Percentiles rank a stretch among this genome's conserved stretches.
phyloP scores from a whole-genome alignment of 1,140 invertebrate genomes.

The Apis cerana region DNA sequence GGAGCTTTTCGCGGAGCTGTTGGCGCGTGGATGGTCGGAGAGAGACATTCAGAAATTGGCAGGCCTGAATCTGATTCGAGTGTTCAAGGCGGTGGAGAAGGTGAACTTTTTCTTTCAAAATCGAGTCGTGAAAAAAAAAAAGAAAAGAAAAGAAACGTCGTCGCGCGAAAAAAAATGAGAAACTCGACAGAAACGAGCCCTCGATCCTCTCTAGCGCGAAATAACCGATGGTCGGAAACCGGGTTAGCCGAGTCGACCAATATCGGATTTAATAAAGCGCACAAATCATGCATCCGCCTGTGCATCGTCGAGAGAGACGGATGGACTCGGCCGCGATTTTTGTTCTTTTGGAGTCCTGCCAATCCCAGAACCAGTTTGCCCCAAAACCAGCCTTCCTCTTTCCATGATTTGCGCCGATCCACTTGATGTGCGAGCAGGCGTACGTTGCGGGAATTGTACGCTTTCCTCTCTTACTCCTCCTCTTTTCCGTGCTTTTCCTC shows the following conservation, averaged over 20 bases:
- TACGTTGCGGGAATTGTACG: neutral
- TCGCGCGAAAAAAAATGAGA: neutral
- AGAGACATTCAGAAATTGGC: constrained; percentile 89
- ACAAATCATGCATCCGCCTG: constrained; percentile 69
- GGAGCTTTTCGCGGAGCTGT: constrained; percentile 86
- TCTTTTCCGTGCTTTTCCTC: neutral
- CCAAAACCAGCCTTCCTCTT: neutral
- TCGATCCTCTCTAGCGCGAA: constrained; percentile 36
- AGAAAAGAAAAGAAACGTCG: constrained; percentile 6
- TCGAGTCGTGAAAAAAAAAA: neutral
- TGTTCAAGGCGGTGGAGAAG: constrained; percentile 88
- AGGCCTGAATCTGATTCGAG: constrained; percentile 88
- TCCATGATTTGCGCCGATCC: constrained; percentile 4
- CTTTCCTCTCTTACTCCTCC: neutral
- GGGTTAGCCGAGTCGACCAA: constrained; percentile 65
- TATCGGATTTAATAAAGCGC: constrained; percentile 71
- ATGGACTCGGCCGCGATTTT: constrained; percentile 52
- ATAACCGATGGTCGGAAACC: constrained; percentile 57
- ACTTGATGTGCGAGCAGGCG: neutral
- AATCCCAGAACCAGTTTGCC: constrained; percentile 64
- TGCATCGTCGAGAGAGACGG: constrained; percentile 52
- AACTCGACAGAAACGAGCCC: constrained; percentile 6
- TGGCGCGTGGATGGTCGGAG: constrained; percentile 87
- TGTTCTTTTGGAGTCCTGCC: constrained; percentile 64
- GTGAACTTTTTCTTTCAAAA: constrained; percentile 74